Evolutionary conservation across 2,113 vertebrate genomes (phyloP).

Genomic region (Agelaius phoeniceus): DNA sequence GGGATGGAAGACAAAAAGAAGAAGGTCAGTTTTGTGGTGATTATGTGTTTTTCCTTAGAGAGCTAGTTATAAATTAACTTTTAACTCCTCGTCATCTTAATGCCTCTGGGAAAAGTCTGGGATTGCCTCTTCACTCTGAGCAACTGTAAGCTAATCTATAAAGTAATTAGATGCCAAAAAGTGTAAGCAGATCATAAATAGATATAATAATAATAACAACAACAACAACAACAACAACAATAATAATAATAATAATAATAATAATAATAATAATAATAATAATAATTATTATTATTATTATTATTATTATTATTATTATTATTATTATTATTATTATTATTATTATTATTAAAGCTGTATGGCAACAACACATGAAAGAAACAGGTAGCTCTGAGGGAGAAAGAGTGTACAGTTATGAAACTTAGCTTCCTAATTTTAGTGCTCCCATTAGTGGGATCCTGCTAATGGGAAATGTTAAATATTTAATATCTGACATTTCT

Average conservation of each 20-base stretch:
- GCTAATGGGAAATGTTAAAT: constrained; percentile 52
- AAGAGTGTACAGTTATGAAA: background rate
- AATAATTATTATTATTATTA: too few relatives aligned
- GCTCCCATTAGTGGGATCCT: background rate
- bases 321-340: too few relatives aligned
- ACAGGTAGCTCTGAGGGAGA: background rate
- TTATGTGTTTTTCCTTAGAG: background rate
- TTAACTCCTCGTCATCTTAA: background rate
- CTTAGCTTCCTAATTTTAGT: background rate
- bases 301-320: too few relatives aligned
- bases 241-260: too few relatives aligned
- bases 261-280: too few relatives aligned
- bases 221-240: background rate
- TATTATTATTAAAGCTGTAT: too few relatives aligned
- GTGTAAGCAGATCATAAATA: background rate
- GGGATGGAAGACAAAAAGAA: background rate
- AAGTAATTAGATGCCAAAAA: background rate
- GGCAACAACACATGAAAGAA: background rate
- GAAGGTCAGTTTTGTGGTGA: background rate
- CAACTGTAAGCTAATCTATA: background rate
- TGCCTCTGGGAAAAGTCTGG: background rate
- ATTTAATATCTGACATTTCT: constrained; percentile 52
- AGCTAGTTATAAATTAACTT: background rate
- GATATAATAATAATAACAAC: background rate
- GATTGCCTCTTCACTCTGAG: background rate